Evolutionary conservation across 2,797 vertebrate genomes (phyloP), one percentile per base, ranked within the genome.

Genomic region (Tachyglossus aculeatus): DNA sequence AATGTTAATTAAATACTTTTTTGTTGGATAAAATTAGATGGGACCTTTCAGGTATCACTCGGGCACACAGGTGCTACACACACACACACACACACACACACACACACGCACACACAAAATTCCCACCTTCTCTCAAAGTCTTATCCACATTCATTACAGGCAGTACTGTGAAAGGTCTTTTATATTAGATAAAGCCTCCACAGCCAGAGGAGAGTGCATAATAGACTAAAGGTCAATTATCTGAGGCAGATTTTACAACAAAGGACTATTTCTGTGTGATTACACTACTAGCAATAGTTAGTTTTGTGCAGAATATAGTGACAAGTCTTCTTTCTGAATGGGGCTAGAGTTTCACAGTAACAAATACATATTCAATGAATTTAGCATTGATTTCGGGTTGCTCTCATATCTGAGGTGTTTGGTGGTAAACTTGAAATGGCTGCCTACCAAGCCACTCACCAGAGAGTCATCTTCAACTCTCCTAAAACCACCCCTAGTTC

Each of bases 371-470:
- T 2, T 47, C 21, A 60, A 40, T 14, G 48, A 38, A 53, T 5
- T 34, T 59, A 36, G 19, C 6, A 6, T 22, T 27, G 47, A 61
- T 38, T 51, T 71, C 21, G 7, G 48, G 27, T 60, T 50, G 32
- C 21, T 24, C 18, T 39, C 39, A 16, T 11, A 15, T 18, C 48
- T 64, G 44, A 15, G 27, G 25, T 67, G 63, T 12, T 48, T 18
- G 40, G 69, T 29, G 32, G 18, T 57, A 60, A 52, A 31, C 41
- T 83, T 76, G 10, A n/a, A 39, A n/a, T 21, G 10, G 5, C 39
- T n/a, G 66, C 31, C 11, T 32, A 19, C 56, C 31, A 16, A 25
- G 24, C 25, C 45, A 51, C 27, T 12, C 19, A 12, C 48, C 13
- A 36, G 7, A 48, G 48, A 60, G 31, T 40, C 18, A n/a, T 51